Conservation (phyloP, 2,888 invertebrate species). For the Drosophila fungiperda region DNA sequence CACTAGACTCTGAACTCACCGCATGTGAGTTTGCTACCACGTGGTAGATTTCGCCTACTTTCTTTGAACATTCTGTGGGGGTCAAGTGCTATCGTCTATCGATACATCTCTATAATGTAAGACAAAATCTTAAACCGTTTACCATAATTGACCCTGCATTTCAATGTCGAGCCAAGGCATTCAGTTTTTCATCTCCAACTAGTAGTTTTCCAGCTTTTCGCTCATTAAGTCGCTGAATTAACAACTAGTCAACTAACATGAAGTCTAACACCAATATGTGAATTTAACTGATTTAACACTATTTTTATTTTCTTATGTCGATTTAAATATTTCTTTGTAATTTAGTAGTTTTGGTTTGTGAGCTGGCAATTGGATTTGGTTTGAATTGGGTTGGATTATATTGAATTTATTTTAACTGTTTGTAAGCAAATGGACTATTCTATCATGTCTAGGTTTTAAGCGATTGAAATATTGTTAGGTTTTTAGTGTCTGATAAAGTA, state of each 20-base stretch:
- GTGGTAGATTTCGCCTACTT: conserved; percentile 3
- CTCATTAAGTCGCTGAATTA: conserved; percentile 2
- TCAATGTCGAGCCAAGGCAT: background rate
- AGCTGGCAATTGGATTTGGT: background rate
- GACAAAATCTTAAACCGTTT: background rate
- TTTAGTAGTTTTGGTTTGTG: background rate
- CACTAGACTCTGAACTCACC: conserved; percentile 1
- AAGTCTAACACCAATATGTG: conserved; percentile 5
- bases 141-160: background rate
- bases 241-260: conserved; percentile 23
- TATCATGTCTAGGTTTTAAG: background rate
- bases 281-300: conserved; percentile 11
- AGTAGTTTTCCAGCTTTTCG: background rate
- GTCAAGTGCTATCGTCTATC: background rate
- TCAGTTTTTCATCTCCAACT: background rate
- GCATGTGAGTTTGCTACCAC: background rate
- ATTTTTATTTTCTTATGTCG: conserved; percentile 10
- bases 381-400: background rate
- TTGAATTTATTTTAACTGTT: background rate
- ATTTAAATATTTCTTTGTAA: background rate
- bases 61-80: conserved; percentile 17
- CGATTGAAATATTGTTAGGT: background rate
- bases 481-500: no score
- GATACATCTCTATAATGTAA: background rate
- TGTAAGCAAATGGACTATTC: background rate